These are phyloP conservation scores for Dasyurus viverrinus DNA, from an alignment of 2,113 vertebrate genomes.

Conservation along the genomic window DNA sequence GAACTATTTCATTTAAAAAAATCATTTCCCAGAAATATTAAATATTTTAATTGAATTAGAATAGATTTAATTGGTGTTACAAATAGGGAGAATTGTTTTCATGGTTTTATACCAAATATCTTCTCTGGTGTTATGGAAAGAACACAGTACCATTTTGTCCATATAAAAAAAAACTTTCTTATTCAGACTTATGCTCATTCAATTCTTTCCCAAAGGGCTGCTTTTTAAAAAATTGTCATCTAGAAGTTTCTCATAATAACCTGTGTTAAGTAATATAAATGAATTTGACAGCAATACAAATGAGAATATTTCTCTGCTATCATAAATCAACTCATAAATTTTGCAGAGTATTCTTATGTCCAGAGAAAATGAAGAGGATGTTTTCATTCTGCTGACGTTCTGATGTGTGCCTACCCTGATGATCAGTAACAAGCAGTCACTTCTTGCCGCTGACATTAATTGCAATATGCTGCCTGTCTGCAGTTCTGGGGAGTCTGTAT, in stretches of 20 bases:
- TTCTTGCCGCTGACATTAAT: constrained; percentile 30
- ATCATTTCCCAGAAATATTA: neutral
- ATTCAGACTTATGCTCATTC: neutral
- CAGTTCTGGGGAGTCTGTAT: constrained; percentile 25
- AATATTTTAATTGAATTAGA: neutral
- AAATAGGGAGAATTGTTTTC: neutral
- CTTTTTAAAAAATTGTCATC: neutral
- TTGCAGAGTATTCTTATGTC: neutral
- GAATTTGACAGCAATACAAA: constrained; percentile 16
- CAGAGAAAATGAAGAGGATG: constrained; percentile 16
- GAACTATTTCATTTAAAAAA: neutral
- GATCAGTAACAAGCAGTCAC: neutral
- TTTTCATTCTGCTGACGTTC: constrained; percentile 3
- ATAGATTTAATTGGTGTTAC: neutral
- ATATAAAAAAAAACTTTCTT: neutral
- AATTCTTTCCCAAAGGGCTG: constrained; percentile 22
- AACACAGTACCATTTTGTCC: neutral
- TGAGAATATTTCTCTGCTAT: neutral
- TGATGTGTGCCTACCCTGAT: neutral
- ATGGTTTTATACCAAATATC: constrained; percentile 13
- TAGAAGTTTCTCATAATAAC: neutral
- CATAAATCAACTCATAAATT: constrained; percentile 23
- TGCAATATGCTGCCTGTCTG: constrained; percentile 26
- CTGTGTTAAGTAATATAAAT: constrained; percentile 13
- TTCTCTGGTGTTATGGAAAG: neutral